Evolutionary conservation across 2,888 invertebrate species (phyloP), one percentile per base, ranked within the genome.

Genomic region (Stenolophus ochropezus): DNA sequence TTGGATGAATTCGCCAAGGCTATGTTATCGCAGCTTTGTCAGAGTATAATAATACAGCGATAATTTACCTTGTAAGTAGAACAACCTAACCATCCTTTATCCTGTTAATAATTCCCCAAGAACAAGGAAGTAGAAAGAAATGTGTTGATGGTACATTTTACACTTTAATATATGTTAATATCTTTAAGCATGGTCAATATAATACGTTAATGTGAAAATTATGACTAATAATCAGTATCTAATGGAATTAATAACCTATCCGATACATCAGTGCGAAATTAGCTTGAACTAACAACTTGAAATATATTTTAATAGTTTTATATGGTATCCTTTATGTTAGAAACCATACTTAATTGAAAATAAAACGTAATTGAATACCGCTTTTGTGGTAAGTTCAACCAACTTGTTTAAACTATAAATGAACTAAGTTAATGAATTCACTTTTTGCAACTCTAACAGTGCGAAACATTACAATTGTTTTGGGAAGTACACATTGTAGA

Each of bases 91-190:
- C 33, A 42, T 3, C 33, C 33, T 42, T 42, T 42, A 42, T 42
- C 33, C 33, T 42, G 4, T 42, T 42, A 42, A 42, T 42, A 42
- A 42, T 42, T 42, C 33, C 33, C 33, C 33, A 42, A 42, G 56
- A 25, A 25, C 23, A 61, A 61, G 25, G 25, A 61, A 61, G 61
- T 61, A 61, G 25, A 61, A 61, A 25, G 11, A 61, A 61, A 25
- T 14, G 61, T 61, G 61, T 61, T 61, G 61, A 61, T 61, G 25
- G 14, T 25, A n/a, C 1, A 61, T 61, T 58, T 61, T 25, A 14
- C 25, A 23, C 23, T 25, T 61, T 61, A 61, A 61, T 61, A 14
- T 61, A 61, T 61, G 61, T 61, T 61, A 61, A 61, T 61, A 23
- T 61, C 23, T 25, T 61, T 61, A 61, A 25, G n/a, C 25, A 61